phyloP scores from a whole-genome alignment of 1,140 invertebrate genomes.

The Gonatopus flavifemur region DNA sequence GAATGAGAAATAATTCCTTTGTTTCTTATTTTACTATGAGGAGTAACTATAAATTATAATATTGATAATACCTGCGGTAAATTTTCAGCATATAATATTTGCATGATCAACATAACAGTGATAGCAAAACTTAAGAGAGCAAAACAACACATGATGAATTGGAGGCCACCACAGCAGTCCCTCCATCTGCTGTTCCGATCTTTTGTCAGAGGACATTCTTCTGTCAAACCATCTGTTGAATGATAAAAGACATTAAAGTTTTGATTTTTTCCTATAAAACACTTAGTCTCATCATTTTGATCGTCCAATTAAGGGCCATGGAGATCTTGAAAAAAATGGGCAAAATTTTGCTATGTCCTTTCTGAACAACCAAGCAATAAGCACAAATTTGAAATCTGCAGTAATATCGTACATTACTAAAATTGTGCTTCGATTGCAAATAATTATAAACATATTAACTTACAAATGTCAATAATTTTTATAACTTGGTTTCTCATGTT shows the following conservation, averaged over 20 bases:
- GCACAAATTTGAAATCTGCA: too few species aligned
- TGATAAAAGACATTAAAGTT: background rate
- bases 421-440: too few species aligned
- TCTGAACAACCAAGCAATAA: too few species aligned
- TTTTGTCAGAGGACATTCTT: slow-evolving; percentile 50
- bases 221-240: slow-evolving; percentile 37
- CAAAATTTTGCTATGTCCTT: too few species aligned
- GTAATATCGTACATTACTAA: too few species aligned
- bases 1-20: too few species aligned
- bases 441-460: too few species aligned
- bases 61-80: slow-evolving; percentile 55
- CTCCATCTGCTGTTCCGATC: slow-evolving; percentile 34
- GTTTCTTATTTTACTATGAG: too few species aligned
- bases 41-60: background rate
- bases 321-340: too few species aligned
- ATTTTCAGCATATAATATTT: slow-evolving; percentile 69
- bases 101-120: slow-evolving; percentile 67
- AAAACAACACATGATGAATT: slow-evolving; percentile 58
- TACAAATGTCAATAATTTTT: too few species aligned
- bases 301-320: too few species aligned
- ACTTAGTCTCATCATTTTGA: slow-evolving; percentile 7
- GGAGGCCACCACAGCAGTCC: slow-evolving; percentile 54
- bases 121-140: slow-evolving; percentile 64
- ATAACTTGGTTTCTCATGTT: too few species aligned
- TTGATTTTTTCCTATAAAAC: slow-evolving; percentile 7